Conservation (phyloP, 2,113 vertebrate genomes). For the Arothron firmamentum region DNA sequence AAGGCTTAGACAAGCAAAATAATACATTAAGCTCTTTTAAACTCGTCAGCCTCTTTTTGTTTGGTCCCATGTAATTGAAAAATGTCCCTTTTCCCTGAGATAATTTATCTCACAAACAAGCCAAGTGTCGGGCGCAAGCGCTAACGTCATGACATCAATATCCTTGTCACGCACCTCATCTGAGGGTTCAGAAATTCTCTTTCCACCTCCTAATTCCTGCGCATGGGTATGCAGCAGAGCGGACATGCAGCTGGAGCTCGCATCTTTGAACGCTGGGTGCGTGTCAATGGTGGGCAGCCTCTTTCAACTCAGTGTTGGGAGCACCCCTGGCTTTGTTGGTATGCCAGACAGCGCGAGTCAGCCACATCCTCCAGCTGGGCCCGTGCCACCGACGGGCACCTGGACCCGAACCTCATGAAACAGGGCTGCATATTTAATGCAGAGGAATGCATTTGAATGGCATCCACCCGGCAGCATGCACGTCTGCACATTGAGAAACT, state of each 20-base stretch:
- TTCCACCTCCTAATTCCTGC: slow-evolving; percentile 19
- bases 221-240: slow-evolving; percentile 22
- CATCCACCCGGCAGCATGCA: slow-evolving; percentile 5
- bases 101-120: slow-evolving; percentile 22
- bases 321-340: slow-evolving; percentile 71
- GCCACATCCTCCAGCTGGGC: slow-evolving; percentile 71
- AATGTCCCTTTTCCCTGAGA: slow-evolving; percentile 16
- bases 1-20: slow-evolving; percentile 59
- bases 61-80: slow-evolving; percentile 40
- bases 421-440: slow-evolving; percentile 55
- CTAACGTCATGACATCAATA: slow-evolving; percentile 29
- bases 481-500: neutral
- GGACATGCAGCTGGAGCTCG: slow-evolving; percentile 62
- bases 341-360: slow-evolving; percentile 59
- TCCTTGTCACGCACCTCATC: slow-evolving; percentile 12
- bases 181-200: slow-evolving; percentile 14
- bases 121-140: neutral
- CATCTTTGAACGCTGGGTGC: slow-evolving; percentile 44
- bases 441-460: slow-evolving; percentile 23
- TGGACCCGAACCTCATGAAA: slow-evolving; percentile 59
- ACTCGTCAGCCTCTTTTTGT: slow-evolving; percentile 44
- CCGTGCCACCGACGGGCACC: slow-evolving; percentile 67
- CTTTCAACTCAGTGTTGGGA: slow-evolving; percentile 63
- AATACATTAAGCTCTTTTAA: slow-evolving; percentile 57
- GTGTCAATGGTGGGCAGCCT: slow-evolving; percentile 35